phyloP scores from a whole-genome alignment of 2,113 vertebrate genomes.

The Centrocercus urophasianus region DNA sequence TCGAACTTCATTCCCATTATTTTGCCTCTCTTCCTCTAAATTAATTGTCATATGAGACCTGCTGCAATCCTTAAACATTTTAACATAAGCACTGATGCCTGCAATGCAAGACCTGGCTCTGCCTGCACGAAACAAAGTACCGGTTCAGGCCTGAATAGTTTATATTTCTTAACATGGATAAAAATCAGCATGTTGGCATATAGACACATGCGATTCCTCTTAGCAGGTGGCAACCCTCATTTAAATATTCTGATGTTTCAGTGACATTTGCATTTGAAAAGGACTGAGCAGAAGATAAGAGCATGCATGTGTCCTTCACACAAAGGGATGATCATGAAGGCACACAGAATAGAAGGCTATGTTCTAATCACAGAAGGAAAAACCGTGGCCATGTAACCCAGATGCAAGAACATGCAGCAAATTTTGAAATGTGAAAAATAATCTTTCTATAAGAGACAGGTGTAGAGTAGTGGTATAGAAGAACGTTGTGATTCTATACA shows the following conservation, averaged over 20 bases:
- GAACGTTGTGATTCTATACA: background rate
- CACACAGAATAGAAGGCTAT: background rate
- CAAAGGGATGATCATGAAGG: background rate
- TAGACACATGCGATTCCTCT: background rate
- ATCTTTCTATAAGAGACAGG: background rate
- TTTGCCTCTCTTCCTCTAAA: background rate
- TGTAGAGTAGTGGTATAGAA: background rate
- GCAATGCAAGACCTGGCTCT: background rate
- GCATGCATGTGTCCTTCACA: background rate
- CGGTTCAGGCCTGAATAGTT: background rate
- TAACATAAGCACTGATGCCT: background rate
- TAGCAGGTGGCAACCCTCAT: background rate
- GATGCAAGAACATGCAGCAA: background rate
- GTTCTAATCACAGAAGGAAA: background rate
- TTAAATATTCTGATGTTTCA: background rate
- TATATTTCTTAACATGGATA: background rate
- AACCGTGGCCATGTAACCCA: background rate
- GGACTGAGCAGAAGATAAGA: background rate
- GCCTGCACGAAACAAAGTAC: background rate
- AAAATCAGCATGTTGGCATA: background rate
- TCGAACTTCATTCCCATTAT: background rate
- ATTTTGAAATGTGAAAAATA: background rate
- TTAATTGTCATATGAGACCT: background rate
- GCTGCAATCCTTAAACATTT: conserved; percentile 9
- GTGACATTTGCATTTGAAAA: background rate